These are phyloP conservation scores for Etheostoma spectabile DNA, from an alignment of 2,113 vertebrate species.

Conservation along the genomic window DNA sequence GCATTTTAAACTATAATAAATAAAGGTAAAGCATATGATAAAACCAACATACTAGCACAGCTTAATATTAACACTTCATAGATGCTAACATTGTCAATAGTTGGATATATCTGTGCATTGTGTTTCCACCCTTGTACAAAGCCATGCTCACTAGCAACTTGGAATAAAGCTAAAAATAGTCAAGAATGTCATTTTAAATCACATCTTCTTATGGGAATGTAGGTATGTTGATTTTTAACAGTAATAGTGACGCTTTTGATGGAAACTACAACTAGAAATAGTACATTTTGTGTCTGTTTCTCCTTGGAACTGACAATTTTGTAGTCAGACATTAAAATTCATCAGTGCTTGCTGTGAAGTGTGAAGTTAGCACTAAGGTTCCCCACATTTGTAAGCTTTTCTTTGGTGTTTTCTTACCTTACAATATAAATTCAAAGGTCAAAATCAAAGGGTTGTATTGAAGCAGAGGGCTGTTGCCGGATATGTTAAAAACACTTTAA, in stretches of 20 bases:
- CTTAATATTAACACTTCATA: not conserved
- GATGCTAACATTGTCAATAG: not conserved
- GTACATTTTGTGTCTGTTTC: not conserved
- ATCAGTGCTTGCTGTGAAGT: not conserved
- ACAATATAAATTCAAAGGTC: constrained; percentile 4
- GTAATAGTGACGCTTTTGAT: not conserved
- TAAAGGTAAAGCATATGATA: not conserved
- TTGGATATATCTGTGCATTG: not conserved
- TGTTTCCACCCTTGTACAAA: not conserved
- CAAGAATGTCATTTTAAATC: not conserved
- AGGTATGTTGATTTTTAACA: not conserved
- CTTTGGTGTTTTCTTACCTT: not conserved
- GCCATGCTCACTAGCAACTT: not conserved
- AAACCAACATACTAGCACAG: not conserved
- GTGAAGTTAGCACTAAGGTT: not conserved
- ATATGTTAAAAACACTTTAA: constrained; percentile 50
- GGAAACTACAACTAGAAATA: not conserved
- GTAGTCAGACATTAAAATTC: not conserved
- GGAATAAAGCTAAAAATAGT: not conserved
- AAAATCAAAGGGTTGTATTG: constrained; percentile 24
- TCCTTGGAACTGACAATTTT: not conserved
- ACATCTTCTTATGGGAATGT: not conserved
- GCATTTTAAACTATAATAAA: not conserved
- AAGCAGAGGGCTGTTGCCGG: constrained; percentile 38
- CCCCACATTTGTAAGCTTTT: not conserved